Evolutionary conservation across 2,113 vertebrate species (phyloP).

Genomic region (Myotis lucifugus): DNA sequence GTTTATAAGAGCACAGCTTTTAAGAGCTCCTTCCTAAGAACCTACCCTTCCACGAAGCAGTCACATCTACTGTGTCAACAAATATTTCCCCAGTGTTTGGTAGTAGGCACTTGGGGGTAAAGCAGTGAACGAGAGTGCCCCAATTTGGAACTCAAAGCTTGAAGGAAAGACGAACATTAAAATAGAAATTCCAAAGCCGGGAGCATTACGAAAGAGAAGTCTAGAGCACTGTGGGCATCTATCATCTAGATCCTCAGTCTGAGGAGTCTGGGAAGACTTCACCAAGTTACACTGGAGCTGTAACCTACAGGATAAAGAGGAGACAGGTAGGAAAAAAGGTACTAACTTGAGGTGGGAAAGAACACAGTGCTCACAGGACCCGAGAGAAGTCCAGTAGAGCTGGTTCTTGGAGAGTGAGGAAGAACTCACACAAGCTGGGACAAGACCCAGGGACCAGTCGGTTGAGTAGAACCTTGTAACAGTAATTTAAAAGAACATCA

Average conservation of each 20-base stretch:
- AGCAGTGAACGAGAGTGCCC: background rate
- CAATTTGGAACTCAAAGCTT: background rate
- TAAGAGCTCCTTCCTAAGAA: background rate
- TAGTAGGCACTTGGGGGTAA: background rate
- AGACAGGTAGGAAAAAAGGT: background rate
- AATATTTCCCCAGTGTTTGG: background rate
- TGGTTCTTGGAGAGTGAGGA: slow-evolving; percentile 9
- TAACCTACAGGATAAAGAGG: background rate
- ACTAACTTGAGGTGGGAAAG: background rate
- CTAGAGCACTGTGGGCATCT: background rate
- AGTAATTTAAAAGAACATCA: background rate
- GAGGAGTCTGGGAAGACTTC: background rate
- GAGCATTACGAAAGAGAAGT: background rate
- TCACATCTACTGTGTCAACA: background rate
- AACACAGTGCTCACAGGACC: background rate
- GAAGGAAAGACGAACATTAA: background rate
- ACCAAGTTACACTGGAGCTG: background rate
- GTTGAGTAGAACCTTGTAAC: background rate
- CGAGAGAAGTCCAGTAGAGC: background rate
- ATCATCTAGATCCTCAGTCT: background rate
- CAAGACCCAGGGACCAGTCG: background rate
- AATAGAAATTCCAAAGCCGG: background rate
- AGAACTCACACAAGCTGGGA: background rate
- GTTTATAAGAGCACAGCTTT: background rate
- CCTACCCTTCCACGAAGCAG: background rate